These are phyloP conservation scores for Agrypnus murinus DNA, from an alignment of 2,888 invertebrate genomes.

Conservation along the genomic window DNA sequence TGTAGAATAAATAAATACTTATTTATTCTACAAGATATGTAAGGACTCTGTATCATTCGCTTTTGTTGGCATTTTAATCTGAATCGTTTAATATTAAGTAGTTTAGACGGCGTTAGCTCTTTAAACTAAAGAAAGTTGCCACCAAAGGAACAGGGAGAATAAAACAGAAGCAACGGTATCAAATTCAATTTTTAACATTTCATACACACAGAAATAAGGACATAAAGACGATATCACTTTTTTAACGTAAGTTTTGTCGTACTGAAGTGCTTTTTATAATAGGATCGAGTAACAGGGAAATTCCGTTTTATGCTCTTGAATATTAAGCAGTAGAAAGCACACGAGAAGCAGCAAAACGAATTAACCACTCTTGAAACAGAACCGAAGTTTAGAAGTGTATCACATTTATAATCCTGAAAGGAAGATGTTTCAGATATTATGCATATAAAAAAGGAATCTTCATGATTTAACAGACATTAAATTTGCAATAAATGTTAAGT, in stretches of 20 bases:
- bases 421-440: not conserved
- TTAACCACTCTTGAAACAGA: slow-evolving; percentile 13
- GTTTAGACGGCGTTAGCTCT: no score
- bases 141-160: not conserved
- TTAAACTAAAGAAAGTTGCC: no score
- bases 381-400: not conserved
- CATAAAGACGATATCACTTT: not conserved
- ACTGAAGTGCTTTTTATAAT: slow-evolving; percentile 17
- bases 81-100: no score
- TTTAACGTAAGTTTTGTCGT: not conserved
- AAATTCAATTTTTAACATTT: slow-evolving; percentile 1
- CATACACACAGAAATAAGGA: not conserved
- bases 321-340: slow-evolving; percentile 5
- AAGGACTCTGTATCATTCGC: no score
- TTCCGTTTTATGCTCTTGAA: slow-evolving; percentile 21
- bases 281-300: slow-evolving; percentile 14
- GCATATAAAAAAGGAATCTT: not conserved
- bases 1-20: no score
- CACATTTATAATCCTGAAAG: not conserved
- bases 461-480: not conserved
- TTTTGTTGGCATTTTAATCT: no score
- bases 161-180: not conserved
- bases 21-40: no score
- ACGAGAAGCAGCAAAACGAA: slow-evolving; percentile 1
- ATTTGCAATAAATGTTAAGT: not conserved